Conservation (phyloP, 2,888 invertebrate species). For the Proisotoma minuta region DNA sequence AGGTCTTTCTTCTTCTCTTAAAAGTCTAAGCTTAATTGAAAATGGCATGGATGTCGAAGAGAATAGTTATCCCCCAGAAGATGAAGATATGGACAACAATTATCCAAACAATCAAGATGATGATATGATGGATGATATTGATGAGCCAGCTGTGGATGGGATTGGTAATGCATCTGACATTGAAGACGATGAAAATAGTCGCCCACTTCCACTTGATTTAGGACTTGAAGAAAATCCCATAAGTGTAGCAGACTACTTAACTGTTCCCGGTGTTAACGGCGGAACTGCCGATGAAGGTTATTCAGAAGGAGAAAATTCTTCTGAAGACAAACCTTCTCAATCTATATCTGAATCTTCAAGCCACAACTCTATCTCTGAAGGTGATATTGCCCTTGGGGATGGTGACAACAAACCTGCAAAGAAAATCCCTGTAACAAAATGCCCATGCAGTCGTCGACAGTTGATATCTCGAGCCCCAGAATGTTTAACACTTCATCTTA, state of each 20-base stretch:
- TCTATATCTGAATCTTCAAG: conserved; percentile 39
- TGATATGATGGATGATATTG: conserved; percentile 35
- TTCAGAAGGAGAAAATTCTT: conserved; percentile 42
- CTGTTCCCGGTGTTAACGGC: background rate
- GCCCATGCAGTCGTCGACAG: conserved; percentile 65
- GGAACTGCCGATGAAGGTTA: conserved; percentile 42
- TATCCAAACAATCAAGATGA: conserved; percentile 16
- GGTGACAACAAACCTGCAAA: background rate
- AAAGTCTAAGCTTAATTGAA: conserved; percentile 19
- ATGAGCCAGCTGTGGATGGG: conserved; percentile 42
- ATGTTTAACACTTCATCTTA: conserved; percentile 88
- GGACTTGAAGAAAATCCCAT: conserved; percentile 18
- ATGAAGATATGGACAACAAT: background rate
- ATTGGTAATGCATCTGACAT: conserved; percentile 35
- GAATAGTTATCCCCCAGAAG: background rate
- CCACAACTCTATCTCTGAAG: conserved; percentile 41
- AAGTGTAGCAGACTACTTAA: conserved; percentile 11
- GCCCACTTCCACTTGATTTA: conserved; percentile 28
- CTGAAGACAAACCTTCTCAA: conserved; percentile 32
- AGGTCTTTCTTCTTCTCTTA: conserved; percentile 22
- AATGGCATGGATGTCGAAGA: conserved; percentile 21
- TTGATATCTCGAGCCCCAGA: conserved; percentile 86
- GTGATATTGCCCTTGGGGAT: conserved; percentile 24
- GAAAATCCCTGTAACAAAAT: conserved; percentile 70
- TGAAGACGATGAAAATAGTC: conserved; percentile 26